phyloP scores from a whole-genome alignment of 2,888 invertebrate genomes.

The Machimus atricapillus region DNA sequence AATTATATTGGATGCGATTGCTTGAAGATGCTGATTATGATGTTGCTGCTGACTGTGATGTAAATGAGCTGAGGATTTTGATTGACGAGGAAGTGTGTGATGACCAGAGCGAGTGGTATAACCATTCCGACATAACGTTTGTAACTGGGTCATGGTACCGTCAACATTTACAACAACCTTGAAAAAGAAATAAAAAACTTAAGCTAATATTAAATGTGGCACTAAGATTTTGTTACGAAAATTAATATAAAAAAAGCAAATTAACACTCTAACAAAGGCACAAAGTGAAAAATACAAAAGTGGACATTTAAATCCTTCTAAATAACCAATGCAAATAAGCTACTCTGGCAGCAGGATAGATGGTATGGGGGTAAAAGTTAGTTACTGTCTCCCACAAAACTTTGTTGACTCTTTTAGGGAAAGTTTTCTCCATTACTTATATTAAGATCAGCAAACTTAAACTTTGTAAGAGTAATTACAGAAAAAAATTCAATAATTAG shows the following conservation, averaged over 20 bases:
- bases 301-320: not conserved
- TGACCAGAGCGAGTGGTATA: constrained; percentile 55
- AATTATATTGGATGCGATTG: constrained; percentile 48
- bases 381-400: not conserved
- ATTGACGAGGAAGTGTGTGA: constrained; percentile 55
- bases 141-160: constrained; percentile 55
- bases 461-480: no score
- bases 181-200: constrained; percentile 46
- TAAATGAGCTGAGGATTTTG: constrained; percentile 56
- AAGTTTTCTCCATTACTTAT: not conserved
- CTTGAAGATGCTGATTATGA: constrained; percentile 56
- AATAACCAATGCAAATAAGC: not conserved
- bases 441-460: not conserved
- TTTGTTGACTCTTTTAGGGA: not conserved
- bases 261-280: not conserved
- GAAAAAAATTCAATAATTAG: no score
- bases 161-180: constrained; percentile 56
- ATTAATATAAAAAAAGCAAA: constrained; percentile 27
- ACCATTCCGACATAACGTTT: constrained; percentile 60
- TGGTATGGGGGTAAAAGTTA: not conserved
- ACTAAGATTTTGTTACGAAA: constrained; percentile 11
- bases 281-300: not conserved
- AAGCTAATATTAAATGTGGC: constrained; percentile 17
- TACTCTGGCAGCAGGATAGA: not conserved
- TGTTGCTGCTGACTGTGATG: constrained; percentile 55